Base-by-base conservation (phyloP, 2,113 vertebrate genomes). In the Glaucomys volans region DNA sequence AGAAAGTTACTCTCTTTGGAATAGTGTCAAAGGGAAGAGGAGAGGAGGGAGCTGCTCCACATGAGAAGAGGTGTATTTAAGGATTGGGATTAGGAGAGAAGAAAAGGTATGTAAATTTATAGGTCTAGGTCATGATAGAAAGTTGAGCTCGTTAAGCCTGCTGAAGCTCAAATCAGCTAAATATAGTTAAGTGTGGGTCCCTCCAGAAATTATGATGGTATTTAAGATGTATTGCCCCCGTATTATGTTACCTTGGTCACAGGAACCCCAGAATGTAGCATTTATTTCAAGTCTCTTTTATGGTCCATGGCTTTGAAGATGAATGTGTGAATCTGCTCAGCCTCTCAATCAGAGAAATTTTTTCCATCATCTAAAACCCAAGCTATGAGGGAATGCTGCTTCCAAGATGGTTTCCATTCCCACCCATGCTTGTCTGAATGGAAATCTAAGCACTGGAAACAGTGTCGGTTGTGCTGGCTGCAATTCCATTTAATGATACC, bases 331-430 rank as follows among this genome's bases (percentile, higher is more conserved):
- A 57, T 91, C 75, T 85, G 62, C 20, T 35, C 54, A 80, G 14
- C 20, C 86, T 95, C 92, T 94, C 72, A 37, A n/a, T 94, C 54
- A 79, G 50, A 64, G 47, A 59, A 90, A 13, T 54, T 30, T 20
- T 97, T 94, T 94, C 66, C 90, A 72, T 75, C 85, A 69, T 89
- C 77, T 88, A 79, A 95, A 95, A 76, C 13, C 28, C 74, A 79
- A 1, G 42, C 90, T 79, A 5, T 66, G 52, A 77, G 35, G 37
- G 72, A 24, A 16, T 71, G 74, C 64, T 71, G 67, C 57, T 80
- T 76, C 67, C 54, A n/a, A 13, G 72, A 77, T 88, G 42, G 52
- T 95, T 97, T 86, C 94, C 88, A 75, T 95, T 87, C 81, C 95
- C 57, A 71, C 64, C 71, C 77, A 84, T 90, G 72, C 62, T 62